Conservation (phyloP, 2,113 vertebrate species). For the Arvicanthis niloticus region DNA sequence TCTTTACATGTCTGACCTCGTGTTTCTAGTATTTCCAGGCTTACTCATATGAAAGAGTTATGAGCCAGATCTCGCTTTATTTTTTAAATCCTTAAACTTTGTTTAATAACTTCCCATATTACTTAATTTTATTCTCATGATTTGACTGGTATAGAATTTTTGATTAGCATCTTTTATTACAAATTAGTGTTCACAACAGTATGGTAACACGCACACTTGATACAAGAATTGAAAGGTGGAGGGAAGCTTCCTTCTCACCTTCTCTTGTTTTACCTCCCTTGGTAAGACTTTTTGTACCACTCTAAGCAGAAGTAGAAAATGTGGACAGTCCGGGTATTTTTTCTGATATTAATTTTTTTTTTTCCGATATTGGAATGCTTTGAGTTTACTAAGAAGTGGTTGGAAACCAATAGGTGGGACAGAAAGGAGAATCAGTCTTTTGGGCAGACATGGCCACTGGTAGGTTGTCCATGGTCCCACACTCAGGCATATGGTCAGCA, state of each 20-base stretch:
- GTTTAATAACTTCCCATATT: not conserved
- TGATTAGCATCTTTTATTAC: slow-evolving; percentile 17
- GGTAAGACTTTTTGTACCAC: not conserved
- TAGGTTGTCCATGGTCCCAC: no score
- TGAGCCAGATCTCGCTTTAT: not conserved
- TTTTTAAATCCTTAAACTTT: not conserved
- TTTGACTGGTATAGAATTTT: slow-evolving; percentile 10
- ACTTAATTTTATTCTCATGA: not conserved
- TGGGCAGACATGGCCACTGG: not conserved
- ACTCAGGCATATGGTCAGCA: no score
- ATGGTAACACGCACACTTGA: no score
- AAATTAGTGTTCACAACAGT: not conserved
- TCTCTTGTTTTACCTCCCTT: not conserved
- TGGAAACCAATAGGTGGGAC: not conserved
- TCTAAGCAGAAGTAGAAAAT: not conserved
- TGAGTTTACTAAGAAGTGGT: not conserved
- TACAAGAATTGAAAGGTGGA: not conserved
- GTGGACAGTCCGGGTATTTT: fast-evolving
- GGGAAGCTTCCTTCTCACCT: not conserved
- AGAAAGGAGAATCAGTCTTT: not conserved
- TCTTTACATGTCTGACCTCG: not conserved
- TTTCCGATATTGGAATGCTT: not conserved
- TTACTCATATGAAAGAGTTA: not conserved
- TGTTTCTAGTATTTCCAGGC: not conserved
- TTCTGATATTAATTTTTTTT: not conserved